Evolutionary conservation across 2,888 invertebrate species (phyloP), one percentile per base, ranked within the genome.

Genomic region (Cynaeus angustus): DNA sequence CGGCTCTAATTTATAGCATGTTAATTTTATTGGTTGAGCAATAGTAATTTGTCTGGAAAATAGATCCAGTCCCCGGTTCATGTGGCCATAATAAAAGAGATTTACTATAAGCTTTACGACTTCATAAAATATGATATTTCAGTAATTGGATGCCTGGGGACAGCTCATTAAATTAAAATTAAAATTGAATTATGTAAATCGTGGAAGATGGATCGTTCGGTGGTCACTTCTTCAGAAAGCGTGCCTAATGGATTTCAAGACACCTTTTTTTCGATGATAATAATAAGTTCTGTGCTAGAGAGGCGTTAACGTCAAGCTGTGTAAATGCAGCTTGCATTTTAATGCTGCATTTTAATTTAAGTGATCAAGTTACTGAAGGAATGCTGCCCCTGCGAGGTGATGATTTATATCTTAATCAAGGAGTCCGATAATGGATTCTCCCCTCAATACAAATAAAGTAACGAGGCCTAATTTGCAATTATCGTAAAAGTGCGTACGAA

Each of bases 351-450:
- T 75, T 75, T 74, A 75, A 75, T 75, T 74, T 70, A 61, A 70
- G 66, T 59, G 68, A 72, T 75, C 72, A 71, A 75, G 70, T 73
- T 78, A 76, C 74, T 77, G 76, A 68, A 66, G 80, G 80, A 80
- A 80, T 80, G 78, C 75, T 53, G 75, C 68, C 74, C 76, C 77
- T 74, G 76, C 74, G 70, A 78, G 78, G 78, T 79, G 80, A 80
- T 83, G 83, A 83, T 83, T 82, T 82, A 82, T 82, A 76, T 80
- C 83, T 82, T 80, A 81, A 83, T 83, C 81, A 80, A 79, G 79
- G 68, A 68, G 71, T 65, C 77, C 74, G 73, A 78, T 78, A 78
- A 77, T 79, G 80, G 78, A 79, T 78, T 78, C 75, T 73, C 77
- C 77, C 79, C 77, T 76, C 78, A 72, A 77, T 77, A 78, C 76